Conservation (phyloP, 2,797 vertebrate species). For the Chaetophractus vellerosus region DNA sequence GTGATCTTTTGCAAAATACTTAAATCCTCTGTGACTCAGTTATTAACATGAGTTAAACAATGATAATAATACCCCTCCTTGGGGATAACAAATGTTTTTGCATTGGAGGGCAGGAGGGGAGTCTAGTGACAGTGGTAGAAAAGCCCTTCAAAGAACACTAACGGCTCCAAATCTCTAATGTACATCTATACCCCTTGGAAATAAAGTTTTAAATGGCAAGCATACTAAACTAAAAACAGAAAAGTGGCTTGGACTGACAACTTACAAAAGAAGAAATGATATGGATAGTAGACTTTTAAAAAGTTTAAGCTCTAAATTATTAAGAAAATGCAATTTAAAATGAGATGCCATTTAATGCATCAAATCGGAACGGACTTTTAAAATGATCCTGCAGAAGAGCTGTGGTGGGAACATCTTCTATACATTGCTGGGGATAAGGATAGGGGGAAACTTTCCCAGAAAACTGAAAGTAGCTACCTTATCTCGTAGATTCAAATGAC, state of each 20-base stretch:
- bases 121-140: background rate
- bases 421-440: background rate
- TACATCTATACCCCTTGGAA: background rate
- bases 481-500: background rate
- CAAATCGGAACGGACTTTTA: background rate
- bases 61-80: background rate
- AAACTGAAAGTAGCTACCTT: background rate
- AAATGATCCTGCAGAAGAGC: background rate
- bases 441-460: background rate
- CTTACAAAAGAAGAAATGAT: background rate
- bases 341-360: background rate
- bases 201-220: slow-evolving; percentile 31
- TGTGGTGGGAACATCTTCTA: background rate
- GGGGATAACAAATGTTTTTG: background rate
- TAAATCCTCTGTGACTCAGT: background rate
- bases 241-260: background rate
- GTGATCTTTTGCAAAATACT: slow-evolving; percentile 23
- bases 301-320: background rate
- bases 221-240: background rate
- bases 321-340: slow-evolving; percentile 5
- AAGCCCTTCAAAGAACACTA: background rate
- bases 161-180: background rate
- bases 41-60: background rate
- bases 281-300: background rate
- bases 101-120: background rate